Evolutionary conservation across 2,888 invertebrate species (phyloP).

Genomic region (Allophyes oxyacanthae): DNA sequence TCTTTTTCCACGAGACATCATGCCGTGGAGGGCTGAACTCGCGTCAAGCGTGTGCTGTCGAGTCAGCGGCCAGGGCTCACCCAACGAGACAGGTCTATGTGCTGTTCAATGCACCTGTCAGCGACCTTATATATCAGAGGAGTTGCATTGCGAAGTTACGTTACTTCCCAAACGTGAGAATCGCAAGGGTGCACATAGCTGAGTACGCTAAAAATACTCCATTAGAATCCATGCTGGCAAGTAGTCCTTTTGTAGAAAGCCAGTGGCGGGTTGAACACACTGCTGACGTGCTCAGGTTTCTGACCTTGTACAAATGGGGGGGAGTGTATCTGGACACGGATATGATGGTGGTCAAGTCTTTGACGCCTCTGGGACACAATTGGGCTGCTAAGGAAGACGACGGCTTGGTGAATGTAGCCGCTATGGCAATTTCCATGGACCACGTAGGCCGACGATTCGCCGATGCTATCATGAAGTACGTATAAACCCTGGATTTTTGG

Average conservation of each 20-base stretch:
- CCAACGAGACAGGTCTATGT: conserved; percentile 89
- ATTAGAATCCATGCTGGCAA: conserved; percentile 86
- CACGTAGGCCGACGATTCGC: conserved; percentile 56
- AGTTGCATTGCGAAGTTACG: conserved; percentile 35
- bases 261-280: conserved; percentile 86
- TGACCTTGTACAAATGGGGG: conserved; percentile 93
- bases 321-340: conserved; percentile 94
- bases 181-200: conserved; percentile 49
- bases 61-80: conserved; percentile 91
- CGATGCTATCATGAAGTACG: conserved; percentile 41
- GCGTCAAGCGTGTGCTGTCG: conserved; percentile 91
- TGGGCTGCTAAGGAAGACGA: conserved; percentile 89
- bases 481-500: too few relatives aligned
- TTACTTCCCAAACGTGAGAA: conserved; percentile 28
- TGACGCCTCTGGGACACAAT: conserved; percentile 88
- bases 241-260: conserved; percentile 84
- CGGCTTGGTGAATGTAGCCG: conserved; percentile 91
- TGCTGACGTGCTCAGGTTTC: conserved; percentile 91
- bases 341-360: conserved; percentile 90
- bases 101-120: conserved; percentile 70
- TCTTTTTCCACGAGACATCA: conserved; percentile 92
- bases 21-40: conserved; percentile 87
- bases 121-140: conserved; percentile 7
- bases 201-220: conserved; percentile 88
- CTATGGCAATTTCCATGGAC: conserved; percentile 88